phyloP scores from a whole-genome alignment of 2,797 vertebrate species.

The Chanos chanos region DNA sequence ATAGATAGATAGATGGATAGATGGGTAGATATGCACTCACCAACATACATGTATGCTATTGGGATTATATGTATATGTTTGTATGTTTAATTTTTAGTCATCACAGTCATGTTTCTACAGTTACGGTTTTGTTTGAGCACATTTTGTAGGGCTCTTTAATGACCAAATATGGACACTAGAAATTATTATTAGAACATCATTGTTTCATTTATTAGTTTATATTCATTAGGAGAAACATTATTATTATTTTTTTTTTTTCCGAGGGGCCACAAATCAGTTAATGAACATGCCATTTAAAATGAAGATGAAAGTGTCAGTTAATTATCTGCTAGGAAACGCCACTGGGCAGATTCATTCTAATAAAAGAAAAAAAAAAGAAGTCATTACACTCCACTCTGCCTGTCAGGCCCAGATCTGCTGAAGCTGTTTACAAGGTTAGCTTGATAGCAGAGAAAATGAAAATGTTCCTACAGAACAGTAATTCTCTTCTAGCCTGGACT shows the following conservation, averaged over 20 bases:
- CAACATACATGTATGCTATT: too few relatives aligned
- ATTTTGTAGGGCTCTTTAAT: background rate
- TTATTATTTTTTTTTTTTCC: conserved; percentile 42
- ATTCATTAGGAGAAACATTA: conserved; percentile 61
- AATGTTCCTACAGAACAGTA: conserved; percentile 46
- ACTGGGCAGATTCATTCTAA: conserved; percentile 59
- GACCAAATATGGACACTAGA: conserved; percentile 5
- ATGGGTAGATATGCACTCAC: background rate
- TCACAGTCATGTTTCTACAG: background rate
- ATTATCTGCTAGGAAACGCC: conserved; percentile 67
- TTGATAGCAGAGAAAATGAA: conserved; percentile 51
- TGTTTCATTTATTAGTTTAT: conserved; percentile 57
- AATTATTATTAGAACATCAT: conserved; percentile 33
- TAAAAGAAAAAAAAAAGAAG: conserved; percentile 37
- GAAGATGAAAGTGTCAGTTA: conserved; percentile 64
- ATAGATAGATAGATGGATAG: background rate
- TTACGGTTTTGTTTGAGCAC: background rate
- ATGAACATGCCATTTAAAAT: conserved; percentile 67
- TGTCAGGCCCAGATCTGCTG: conserved; percentile 60
- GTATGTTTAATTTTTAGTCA: too few relatives aligned
- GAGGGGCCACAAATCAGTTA: conserved; percentile 56
- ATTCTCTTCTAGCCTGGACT: background rate
- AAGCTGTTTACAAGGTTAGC: conserved; percentile 59
- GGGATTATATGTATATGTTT: too few relatives aligned
- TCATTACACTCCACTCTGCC: conserved; percentile 54